Conservation (phyloP, 2,888 invertebrate species). For the Caenorhabditis sp. region DNA sequence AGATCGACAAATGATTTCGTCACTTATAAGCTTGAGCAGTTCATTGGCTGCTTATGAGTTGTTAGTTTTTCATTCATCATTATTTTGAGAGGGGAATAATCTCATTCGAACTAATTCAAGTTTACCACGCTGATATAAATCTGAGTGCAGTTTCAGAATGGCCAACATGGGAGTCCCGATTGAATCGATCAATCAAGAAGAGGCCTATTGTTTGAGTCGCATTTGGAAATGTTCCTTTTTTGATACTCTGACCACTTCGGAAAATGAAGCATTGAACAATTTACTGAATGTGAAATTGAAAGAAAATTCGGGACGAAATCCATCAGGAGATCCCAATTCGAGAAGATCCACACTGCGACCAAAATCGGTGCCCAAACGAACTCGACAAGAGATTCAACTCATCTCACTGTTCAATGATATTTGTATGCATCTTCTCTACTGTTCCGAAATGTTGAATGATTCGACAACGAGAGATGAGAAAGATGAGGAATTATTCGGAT, state of each 20-base stretch:
- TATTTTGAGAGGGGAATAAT: too few relatives aligned
- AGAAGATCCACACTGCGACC: background rate
- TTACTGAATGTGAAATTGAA: background rate
- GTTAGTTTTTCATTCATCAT: background rate
- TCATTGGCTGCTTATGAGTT: background rate
- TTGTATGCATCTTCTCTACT: background rate
- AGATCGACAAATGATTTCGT: background rate
- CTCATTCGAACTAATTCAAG: too few relatives aligned
- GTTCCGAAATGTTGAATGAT: background rate
- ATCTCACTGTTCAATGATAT: constrained; percentile 2
- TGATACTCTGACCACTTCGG: background rate
- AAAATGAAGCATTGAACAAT: background rate
- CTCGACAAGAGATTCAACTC: background rate
- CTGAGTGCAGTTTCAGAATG: background rate
- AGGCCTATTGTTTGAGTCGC: background rate
- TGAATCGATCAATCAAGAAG: background rate
- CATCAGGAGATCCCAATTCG: background rate
- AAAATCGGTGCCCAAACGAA: background rate
- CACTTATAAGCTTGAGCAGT: background rate
- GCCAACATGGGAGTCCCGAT: background rate
- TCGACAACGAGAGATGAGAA: background rate
- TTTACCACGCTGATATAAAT: too few relatives aligned
- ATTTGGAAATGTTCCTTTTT: background rate
- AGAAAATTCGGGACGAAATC: background rate
- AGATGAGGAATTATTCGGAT: background rate